Evolutionary conservation across 2,797 vertebrate genomes (phyloP).

Genomic region (Urosaurus nigricauda): DNA sequence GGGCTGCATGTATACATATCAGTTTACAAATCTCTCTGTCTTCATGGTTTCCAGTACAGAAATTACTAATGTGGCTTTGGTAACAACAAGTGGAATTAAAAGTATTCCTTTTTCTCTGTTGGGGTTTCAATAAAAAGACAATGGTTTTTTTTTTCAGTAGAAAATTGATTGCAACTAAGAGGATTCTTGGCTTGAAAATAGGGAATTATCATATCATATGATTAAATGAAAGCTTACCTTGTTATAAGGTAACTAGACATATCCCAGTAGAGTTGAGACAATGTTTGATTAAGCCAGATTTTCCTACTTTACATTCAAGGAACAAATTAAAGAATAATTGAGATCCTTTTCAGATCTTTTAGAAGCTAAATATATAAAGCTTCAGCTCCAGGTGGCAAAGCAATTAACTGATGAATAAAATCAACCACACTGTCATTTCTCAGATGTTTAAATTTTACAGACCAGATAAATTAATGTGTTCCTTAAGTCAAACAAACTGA

Average conservation of each 20-base stretch:
- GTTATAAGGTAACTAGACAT: constrained; percentile 96
- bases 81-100: constrained; percentile 78
- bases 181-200: constrained; percentile 89
- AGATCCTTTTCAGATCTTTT: constrained; percentile 90
- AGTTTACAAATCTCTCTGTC: constrained; percentile 58
- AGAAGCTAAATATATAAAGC: constrained; percentile 94
- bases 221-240: constrained; percentile 95
- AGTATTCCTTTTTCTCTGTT: constrained; percentile 75
- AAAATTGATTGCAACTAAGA: constrained; percentile 97
- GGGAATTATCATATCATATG: constrained; percentile 88
- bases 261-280: constrained; percentile 90
- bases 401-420: constrained; percentile 99
- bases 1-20: constrained; percentile 56
- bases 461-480: constrained; percentile 90
- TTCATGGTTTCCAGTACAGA: constrained; percentile 81
- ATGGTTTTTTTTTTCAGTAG: constrained; percentile 84
- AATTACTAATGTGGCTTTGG: constrained; percentile 76
- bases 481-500: constrained; percentile 94
- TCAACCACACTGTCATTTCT: constrained; percentile 89
- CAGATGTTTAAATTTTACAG: constrained; percentile 95
- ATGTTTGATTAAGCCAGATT: constrained; percentile 95
- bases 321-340: constrained; percentile 93
- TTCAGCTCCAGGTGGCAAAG: constrained; percentile 92
- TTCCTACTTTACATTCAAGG: constrained; percentile 97
- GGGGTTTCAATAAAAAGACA: constrained; percentile 83